Evolutionary conservation across 2,797 vertebrate genomes (phyloP), one percentile per base, ranked within the genome.

Genomic region (Coranthus polyacanthus): DNA sequence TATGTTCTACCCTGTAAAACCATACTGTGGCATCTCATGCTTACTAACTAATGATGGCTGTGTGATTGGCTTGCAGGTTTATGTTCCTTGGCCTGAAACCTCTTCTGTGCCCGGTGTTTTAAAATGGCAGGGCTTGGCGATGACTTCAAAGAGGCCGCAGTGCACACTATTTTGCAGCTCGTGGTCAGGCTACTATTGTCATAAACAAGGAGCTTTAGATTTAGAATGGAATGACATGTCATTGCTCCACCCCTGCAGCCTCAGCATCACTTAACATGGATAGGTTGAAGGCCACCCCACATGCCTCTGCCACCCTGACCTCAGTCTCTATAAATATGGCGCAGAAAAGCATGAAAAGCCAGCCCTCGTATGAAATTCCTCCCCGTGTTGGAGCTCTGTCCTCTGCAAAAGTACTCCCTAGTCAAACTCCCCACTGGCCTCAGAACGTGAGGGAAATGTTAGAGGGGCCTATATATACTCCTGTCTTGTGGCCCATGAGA

Each of bases 291-390:
- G 72, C 87, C 83, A 68, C 61, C 65, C 74, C 47, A 5, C 78
- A 66, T 65, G 73, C 76, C 78, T 77, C 22, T 2, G 18, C 66
- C 36, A 8, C 55, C 70, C 74, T 85, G 81, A 89, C 85, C 77
- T 90, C 78, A 88, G 46, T 16, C 36, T 15, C 86, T 92, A 89
- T 82, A 92, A 90, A 92, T 92, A 90, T 50, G 12, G 34, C 22
- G 32, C 17, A 71, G 49, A 84, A 89, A 90, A 84, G 75, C 63
- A 72, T 36, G 37, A 83, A 90, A 90, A 89, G 59, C 66, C 56
- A 68, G 49, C 61, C 75, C 69, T 71, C 50, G 12, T 71, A 82
- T 83, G 81, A 84, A 82, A 87, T 83, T 88, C 82, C 79, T 90
- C 56, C 57, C 15, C 22, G 49, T 61, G 54, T 77, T 68, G 29